Evolutionary conservation across 2,888 invertebrate species (phyloP).

Genomic region (Ernsta delagoae): DNA sequence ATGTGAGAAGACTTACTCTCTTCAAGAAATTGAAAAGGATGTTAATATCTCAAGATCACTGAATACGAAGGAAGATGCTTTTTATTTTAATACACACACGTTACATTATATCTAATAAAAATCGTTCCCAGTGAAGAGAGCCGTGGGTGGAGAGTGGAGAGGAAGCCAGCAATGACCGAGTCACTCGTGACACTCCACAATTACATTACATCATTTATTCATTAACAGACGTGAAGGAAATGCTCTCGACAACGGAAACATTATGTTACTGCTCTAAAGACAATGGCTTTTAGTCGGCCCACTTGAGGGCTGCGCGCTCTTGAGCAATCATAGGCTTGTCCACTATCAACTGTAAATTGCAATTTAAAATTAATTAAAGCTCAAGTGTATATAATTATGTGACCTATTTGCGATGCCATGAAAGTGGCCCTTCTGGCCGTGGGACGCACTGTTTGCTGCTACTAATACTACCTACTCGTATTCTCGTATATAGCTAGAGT

Average conservation of each 20-base stretch:
- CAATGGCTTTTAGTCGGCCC: slow-evolving; percentile 36
- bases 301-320: slow-evolving; percentile 19
- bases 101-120: too few species aligned
- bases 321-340: slow-evolving; percentile 10
- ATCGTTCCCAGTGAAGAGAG: slow-evolving; percentile 5
- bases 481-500: too few species aligned
- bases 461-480: too few species aligned
- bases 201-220: slow-evolving; percentile 54
- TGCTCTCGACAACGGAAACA: slow-evolving; percentile 49
- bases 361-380: slow-evolving; percentile 14
- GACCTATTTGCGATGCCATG: too few species aligned
- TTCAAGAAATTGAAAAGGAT: too few species aligned
- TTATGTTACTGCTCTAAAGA: slow-evolving; percentile 45
- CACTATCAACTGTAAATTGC: not conserved
- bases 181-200: slow-evolving; percentile 43
- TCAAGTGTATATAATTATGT: not conserved
- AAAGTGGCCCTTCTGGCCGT: too few species aligned
- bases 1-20: too few species aligned
- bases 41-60: too few species aligned
- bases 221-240: slow-evolving; percentile 45
- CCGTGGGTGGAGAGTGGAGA: slow-evolving; percentile 39
- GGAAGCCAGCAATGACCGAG: slow-evolving; percentile 55
- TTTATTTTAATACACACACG: too few species aligned
- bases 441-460: too few species aligned
- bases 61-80: too few species aligned